Conservation (phyloP, 37 sponge, comb jelly and placozoan species). For the Haliclona indistincta region DNA sequence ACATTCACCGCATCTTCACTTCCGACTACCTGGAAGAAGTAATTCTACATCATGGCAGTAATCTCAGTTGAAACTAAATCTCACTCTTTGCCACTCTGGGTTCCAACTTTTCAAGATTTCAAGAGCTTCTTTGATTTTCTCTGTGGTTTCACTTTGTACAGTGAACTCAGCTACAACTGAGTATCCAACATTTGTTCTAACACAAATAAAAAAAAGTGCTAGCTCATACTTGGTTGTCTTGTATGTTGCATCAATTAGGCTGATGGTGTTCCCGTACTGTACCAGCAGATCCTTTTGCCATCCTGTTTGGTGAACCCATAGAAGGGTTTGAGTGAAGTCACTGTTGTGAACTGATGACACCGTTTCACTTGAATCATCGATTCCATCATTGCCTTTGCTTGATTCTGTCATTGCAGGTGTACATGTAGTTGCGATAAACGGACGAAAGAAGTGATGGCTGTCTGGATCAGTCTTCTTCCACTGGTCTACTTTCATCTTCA, state of each 20-base stretch:
- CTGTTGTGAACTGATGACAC: not conserved
- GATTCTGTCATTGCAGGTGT: too few relatives aligned
- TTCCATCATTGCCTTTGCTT: not conserved
- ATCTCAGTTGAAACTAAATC: too few relatives aligned
- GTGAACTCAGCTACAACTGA: too few relatives aligned
- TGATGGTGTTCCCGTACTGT: conserved; percentile 30
- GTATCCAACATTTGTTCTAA: conserved; percentile 46
- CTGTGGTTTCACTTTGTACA: conserved; percentile 20
- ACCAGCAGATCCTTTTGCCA: conserved; percentile 46
- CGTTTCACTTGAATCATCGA: not conserved
- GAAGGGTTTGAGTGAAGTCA: not conserved
- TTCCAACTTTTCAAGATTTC: conserved; percentile 23
- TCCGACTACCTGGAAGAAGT: too few relatives aligned
- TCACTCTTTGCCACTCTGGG: conserved; percentile 40
- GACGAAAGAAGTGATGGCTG: not conserved
- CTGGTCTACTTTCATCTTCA: conserved; percentile 1
- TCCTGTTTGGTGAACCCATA: conserved; percentile 43
- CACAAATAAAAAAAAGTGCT: conserved; percentile 36
- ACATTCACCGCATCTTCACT: too few relatives aligned
- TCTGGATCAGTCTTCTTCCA: not conserved
- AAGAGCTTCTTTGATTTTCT: conserved; percentile 32
- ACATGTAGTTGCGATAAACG: conserved; percentile 4
- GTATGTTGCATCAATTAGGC: conserved; percentile 49
- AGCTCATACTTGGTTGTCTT: conserved; percentile 47
- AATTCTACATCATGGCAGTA: too few relatives aligned